These are phyloP conservation scores for Theristicus caerulescens DNA, from an alignment of 2,113 vertebrate genomes.

Conservation along the genomic window DNA sequence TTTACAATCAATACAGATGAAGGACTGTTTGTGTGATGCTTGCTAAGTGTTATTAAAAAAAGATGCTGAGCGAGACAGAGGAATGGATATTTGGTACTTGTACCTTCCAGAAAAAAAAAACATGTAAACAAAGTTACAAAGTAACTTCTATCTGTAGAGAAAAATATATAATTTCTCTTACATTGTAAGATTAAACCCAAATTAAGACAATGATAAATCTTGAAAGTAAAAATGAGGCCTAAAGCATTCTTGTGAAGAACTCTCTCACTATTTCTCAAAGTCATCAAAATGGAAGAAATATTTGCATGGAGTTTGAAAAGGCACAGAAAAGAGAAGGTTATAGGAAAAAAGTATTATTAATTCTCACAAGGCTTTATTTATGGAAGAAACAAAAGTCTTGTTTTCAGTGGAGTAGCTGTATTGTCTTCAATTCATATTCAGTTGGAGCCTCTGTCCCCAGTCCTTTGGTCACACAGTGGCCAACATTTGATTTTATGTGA, in stretches of 20 bases:
- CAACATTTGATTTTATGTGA: neutral
- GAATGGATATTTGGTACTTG: neutral
- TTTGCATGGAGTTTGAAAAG: neutral
- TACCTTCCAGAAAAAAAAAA: neutral
- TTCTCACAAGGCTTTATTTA: neutral
- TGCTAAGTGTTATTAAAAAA: neutral
- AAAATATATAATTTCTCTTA: neutral
- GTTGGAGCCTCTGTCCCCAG: neutral
- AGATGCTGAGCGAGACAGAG: neutral
- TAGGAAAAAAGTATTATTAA: neutral
- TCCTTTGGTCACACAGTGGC: neutral
- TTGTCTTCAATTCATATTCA: neutral
- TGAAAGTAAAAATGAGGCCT: neutral
- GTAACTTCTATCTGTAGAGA: neutral
- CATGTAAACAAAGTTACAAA: neutral
- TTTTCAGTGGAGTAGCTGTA: neutral
- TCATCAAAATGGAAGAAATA: neutral
- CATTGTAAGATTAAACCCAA: neutral
- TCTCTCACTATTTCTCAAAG: neutral
- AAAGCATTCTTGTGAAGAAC: neutral
- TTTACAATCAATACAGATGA: conserved; percentile 22
- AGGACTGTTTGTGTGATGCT: neutral
- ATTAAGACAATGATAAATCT: neutral
- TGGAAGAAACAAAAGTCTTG: neutral
- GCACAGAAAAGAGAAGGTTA: neutral